Evolutionary conservation across 2,888 invertebrate species (phyloP), one percentile per base, ranked within the genome.

Genomic region (Muscina levida): DNA sequence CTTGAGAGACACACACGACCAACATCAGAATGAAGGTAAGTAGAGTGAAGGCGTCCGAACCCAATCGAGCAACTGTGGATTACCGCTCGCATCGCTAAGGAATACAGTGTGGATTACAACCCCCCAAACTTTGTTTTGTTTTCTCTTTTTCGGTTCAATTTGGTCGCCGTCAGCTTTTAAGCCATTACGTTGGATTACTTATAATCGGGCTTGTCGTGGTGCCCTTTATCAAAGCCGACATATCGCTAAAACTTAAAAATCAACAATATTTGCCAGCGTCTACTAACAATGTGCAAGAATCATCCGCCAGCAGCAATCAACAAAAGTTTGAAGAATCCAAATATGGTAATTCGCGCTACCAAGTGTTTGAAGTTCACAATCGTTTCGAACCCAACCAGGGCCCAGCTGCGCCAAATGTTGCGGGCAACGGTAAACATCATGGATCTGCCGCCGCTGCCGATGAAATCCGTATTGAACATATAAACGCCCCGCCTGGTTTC

Each of bases 11-110:
- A 86, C 84, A 85, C 86, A 86, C 86, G 85, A 86, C 87, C 86
- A 85, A 85, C 88, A 83, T 84, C 77, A 87, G 85, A 75, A 89
- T 89, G 89, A 87, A 86, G 85, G 89, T 89, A 85, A 87, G 88
- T 84, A 11, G 6, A 31, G 22, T n/a, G 22, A 51, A 22, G 22
- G 1, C 62, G 11, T 56, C 42, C 10, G 19, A 22, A 4, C 15
- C 22, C 62, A 42, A 62, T 11, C n/a, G 77, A 74, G 79, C 77
- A 82, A 46, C 67, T 57, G 79, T 77, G 82, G 79, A 82, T 77
- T 74, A 82, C 77, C 77, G 73, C 71, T 77, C 72, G 62, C 44
- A 66, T 19, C 39, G 46, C 6, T 44, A 68, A 72, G 67, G 68
- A 80, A 31, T 57, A 48, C 10, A 48, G n/a, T 48, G 31, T 56